Conservation (phyloP, 2,113 vertebrate species). For the Rhizomys pruinosus region DNA sequence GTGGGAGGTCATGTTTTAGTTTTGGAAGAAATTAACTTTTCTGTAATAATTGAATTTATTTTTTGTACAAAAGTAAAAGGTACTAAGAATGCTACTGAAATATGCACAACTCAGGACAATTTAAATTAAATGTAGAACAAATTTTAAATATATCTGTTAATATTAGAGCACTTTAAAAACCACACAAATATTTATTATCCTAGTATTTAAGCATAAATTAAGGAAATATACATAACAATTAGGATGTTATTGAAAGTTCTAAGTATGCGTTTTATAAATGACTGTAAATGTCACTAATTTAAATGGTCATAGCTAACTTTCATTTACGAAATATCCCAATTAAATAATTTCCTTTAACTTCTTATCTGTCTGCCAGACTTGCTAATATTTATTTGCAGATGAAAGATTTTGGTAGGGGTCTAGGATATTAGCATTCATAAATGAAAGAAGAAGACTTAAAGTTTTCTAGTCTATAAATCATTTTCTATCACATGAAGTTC, state of each 20-base stretch:
- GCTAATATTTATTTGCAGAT: constrained; percentile 13
- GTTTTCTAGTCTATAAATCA: background rate
- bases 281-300: constrained; percentile 21
- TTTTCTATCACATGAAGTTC: background rate
- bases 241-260: constrained; percentile 35
- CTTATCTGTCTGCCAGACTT: background rate
- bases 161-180: constrained; percentile 30
- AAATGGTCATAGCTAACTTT: background rate
- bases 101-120: background rate
- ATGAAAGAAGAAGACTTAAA: background rate
- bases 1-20: background rate
- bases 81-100: background rate
- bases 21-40: background rate
- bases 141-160: background rate
- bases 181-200: background rate
- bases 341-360: background rate
- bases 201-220: background rate
- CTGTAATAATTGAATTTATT: constrained; percentile 21
- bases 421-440: background rate
- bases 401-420: constrained; percentile 23
- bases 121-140: background rate
- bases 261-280: constrained; percentile 2
- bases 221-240: constrained; percentile 38
- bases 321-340: background rate
- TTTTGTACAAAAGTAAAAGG: constrained; percentile 33